Evolutionary conservation across 2,888 invertebrate species (phyloP), one percentile per base, ranked within the genome.

Genomic region (Eupithecia vulgata): DNA sequence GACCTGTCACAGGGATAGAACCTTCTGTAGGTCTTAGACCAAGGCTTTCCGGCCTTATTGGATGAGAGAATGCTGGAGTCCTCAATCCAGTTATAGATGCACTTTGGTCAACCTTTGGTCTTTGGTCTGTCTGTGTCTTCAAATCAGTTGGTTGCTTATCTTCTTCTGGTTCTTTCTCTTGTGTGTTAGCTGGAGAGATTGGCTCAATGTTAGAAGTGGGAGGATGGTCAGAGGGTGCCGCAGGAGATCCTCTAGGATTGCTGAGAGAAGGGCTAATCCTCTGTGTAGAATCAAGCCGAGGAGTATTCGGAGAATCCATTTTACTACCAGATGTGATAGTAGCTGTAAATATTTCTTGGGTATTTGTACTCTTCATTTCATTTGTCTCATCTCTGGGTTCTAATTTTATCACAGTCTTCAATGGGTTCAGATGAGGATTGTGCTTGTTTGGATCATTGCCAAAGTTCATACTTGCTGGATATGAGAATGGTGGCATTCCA

Each of bases 321-420:
- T 93, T 93, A 80, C 86, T 91, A 10, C 85, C 90, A 68, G 90
- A 86, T 72, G 93, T 89, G 80, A 94, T 91, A 66, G 94, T 94
- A 68, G 95, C 95, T 76, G 95, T 94, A 77, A 94, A 95, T 67
- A 95, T 91, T 85, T 95, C 95, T 76, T 94, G 90, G 72, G 91
- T 91, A 79, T 93, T 94, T 81, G 91, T 92, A 84, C 84, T 92
- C 81, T 94, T 94, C 84, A 94, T 86, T 80, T 94, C 94, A 83
- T 76, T 87, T 57, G 90, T 77, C 83, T 95, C 94, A 90, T 95
- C 95, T 83, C 95, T 88, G 15, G 95, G 95, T 82, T 95, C 95
- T 75, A 95, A 85, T 81, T 95, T 95, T 70, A 95, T 95, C 17
- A 95, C 93, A 71, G 95, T 94, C 81, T 94, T 95, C 59, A 95